phyloP scores from a whole-genome alignment of 2,888 invertebrate species.

The Pecten maximus region DNA sequence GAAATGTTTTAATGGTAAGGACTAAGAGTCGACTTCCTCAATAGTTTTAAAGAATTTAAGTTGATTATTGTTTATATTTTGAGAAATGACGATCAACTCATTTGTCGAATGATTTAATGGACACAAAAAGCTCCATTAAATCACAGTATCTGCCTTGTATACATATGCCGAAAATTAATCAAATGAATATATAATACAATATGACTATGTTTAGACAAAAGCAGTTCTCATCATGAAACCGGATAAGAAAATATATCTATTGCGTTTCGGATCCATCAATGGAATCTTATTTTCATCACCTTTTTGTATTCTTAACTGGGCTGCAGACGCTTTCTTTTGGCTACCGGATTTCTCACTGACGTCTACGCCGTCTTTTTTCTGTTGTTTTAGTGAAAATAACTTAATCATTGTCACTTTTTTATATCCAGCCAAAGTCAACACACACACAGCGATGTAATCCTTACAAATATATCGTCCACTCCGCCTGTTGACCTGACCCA shows the following conservation, averaged over 20 bases:
- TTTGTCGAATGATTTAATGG: not conserved
- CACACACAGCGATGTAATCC: conserved; percentile 21
- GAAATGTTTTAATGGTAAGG: too few species aligned
- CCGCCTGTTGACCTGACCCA: not conserved
- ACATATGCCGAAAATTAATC: not conserved
- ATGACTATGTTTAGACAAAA: not conserved
- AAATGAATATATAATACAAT: not conserved
- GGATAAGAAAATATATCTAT: not conserved
- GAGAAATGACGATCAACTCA: not conserved
- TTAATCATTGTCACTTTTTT: conserved; percentile 90
- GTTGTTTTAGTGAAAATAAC: conserved; percentile 98
- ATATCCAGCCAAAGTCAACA: conserved; percentile 38
- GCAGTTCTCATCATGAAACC: not conserved
- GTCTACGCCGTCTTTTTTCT: conserved; percentile 93
- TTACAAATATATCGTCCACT: conserved; percentile 1
- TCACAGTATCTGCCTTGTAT: not conserved
- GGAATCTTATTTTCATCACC: conserved; percentile 85
- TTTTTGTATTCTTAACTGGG: conserved; percentile 98
- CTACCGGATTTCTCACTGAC: conserved; percentile 70
- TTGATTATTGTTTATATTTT: not conserved
- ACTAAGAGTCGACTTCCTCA: too few species aligned
- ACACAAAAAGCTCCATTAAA: not conserved
- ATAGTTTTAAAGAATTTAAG: too few species aligned
- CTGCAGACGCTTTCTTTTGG: conserved; percentile 94
- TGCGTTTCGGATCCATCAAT: not conserved